Evolutionary conservation across 2,797 vertebrate species (phyloP).

Genomic region (Danio kyathit): DNA sequence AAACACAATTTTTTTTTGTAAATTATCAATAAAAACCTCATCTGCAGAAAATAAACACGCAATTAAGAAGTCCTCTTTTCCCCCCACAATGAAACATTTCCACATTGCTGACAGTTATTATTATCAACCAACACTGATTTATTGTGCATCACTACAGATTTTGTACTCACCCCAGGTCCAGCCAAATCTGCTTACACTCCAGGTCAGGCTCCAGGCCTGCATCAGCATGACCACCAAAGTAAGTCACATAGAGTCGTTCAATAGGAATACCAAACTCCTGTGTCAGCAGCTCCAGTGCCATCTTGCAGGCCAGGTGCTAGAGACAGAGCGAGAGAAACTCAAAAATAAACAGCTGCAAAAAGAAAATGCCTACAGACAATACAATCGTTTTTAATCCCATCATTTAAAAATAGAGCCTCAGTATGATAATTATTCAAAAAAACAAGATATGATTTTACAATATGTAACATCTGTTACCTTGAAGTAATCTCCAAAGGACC

Average conservation of each 20-base stretch:
- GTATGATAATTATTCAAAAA: neutral
- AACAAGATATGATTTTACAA: neutral
- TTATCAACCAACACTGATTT: no score
- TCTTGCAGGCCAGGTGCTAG: slow-evolving; percentile 93
- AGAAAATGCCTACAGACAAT: neutral
- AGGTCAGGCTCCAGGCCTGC: slow-evolving; percentile 94
- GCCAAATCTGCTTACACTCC: slow-evolving; percentile 97
- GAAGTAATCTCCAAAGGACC: slow-evolving; percentile 99
- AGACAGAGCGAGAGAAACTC: neutral
- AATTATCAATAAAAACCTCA: no score
- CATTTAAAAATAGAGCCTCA: neutral
- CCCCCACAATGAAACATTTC: no score
- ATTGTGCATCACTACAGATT: neutral
- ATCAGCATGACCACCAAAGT: slow-evolving; percentile 90
- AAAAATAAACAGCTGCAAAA: neutral
- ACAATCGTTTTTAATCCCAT: neutral
- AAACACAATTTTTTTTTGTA: no score
- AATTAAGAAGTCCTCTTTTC: no score
- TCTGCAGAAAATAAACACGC: no score
- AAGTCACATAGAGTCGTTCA: slow-evolving; percentile 95
- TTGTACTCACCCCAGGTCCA: slow-evolving; percentile 90
- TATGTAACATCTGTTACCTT: slow-evolving; percentile 80
- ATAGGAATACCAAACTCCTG: slow-evolving; percentile 91
- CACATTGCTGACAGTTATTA: no score
- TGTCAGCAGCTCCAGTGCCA: slow-evolving; percentile 94